A percentile compares a stretch with the other conserved stretches of the same genome.
Conservation (phyloP, 2,113 vertebrate genomes). For the Perca flavescens region DNA sequence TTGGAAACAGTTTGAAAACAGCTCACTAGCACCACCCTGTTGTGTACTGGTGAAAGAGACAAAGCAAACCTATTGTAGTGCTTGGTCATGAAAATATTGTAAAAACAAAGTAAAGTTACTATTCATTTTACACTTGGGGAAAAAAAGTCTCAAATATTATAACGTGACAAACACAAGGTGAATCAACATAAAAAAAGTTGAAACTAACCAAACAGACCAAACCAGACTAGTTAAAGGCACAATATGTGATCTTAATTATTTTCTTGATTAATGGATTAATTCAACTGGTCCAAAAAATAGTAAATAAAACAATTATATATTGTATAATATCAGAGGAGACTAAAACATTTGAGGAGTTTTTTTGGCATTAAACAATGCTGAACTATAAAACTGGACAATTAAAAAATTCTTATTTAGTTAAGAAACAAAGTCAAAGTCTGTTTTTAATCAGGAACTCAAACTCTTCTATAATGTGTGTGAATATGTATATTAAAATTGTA, state of each 20-base stretch:
- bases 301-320: not conserved
- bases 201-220: not conserved
- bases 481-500: too few species aligned
- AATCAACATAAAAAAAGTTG: not conserved
- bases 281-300: not conserved
- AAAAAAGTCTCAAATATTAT: not conserved
- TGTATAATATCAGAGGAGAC: not conserved
- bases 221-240: too few species aligned
- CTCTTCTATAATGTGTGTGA: not conserved
- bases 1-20: not conserved
- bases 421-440: not conserved
- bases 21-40: conserved; percentile 40
- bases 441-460: not conserved
- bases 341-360: not conserved
- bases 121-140: too few species aligned
- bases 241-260: too few species aligned
- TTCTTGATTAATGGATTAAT: not conserved
- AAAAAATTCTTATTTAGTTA: not conserved
- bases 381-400: not conserved
- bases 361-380: not conserved
- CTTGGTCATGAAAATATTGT: not conserved
- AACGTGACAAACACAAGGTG: too few species aligned
- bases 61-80: not conserved
- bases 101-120: not conserved
- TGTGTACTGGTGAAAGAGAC: conserved; percentile 13